These are phyloP conservation scores for Cyanoramphus novaezelandiae DNA, from an alignment of 2,113 vertebrate species.

Conservation along the genomic window DNA sequence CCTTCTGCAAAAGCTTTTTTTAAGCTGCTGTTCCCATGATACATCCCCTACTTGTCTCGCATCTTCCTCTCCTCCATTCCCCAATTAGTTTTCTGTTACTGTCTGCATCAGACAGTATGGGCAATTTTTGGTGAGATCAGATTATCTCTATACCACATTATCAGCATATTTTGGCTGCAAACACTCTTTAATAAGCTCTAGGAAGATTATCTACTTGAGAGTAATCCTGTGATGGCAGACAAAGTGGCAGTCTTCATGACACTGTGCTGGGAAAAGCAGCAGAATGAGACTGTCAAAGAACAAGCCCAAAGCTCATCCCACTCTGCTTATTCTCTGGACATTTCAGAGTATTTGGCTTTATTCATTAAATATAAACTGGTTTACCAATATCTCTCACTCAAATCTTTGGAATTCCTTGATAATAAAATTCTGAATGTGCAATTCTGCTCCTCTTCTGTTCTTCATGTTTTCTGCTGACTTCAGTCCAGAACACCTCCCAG, in stretches of 20 bases:
- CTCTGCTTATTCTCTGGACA: neutral
- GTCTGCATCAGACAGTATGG: neutral
- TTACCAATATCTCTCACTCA: neutral
- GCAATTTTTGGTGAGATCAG: neutral
- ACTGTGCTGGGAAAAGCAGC: neutral
- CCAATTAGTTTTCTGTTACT: neutral
- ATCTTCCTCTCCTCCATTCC: neutral
- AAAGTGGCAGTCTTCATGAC: neutral
- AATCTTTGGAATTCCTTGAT: neutral
- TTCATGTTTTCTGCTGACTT: neutral
- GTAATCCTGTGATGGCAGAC: neutral
- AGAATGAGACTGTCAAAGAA: neutral
- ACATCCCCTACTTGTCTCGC: neutral
- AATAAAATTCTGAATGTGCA: neutral
- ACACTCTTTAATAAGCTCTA: neutral
- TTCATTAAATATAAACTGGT: neutral
- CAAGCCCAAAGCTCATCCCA: neutral
- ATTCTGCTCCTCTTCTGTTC: neutral
- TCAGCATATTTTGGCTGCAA: neutral
- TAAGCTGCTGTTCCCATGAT: accelerated
- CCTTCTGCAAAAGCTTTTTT: neutral
- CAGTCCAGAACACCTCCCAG: neutral
- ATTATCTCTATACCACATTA: neutral
- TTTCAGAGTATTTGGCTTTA: neutral
- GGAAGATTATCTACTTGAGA: neutral